phyloP scores from a whole-genome alignment of 2,113 vertebrate species.

The Shinisaurus crocodilurus region DNA sequence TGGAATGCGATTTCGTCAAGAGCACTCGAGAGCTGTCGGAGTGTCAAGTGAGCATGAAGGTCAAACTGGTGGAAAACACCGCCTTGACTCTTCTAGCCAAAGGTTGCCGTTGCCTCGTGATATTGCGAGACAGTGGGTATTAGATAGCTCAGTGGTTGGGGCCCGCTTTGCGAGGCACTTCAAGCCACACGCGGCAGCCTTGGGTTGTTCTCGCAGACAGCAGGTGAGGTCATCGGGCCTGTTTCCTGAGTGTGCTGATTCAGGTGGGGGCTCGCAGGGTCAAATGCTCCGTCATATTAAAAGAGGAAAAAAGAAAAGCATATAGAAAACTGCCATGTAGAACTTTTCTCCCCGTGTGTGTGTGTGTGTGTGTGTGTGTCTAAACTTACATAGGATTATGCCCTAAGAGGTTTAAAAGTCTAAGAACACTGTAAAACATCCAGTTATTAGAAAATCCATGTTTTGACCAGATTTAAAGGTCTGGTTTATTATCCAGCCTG shows the following conservation, averaged over 20 bases:
- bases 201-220: background rate
- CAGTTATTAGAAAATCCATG: background rate
- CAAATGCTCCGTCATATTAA: background rate
- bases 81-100: rapidly evolving
- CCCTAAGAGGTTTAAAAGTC: background rate
- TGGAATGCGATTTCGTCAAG: background rate
- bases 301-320: background rate
- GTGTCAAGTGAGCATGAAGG: background rate
- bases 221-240: background rate
- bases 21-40: background rate
- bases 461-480: background rate
- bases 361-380: no score
- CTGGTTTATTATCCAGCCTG: background rate
- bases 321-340: background rate
- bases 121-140: no score
- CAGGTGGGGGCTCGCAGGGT: background rate
- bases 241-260: background rate
- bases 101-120: background rate
- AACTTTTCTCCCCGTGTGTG: background rate
- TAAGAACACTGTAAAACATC: background rate
- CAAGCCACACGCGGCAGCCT: background rate
- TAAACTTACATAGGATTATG: no score
- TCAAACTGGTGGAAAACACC: background rate
- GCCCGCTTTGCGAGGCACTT: background rate
- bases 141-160: background rate